phyloP scores from a whole-genome alignment of 2,113 vertebrate genomes.

The Chionomys nivalis region DNA sequence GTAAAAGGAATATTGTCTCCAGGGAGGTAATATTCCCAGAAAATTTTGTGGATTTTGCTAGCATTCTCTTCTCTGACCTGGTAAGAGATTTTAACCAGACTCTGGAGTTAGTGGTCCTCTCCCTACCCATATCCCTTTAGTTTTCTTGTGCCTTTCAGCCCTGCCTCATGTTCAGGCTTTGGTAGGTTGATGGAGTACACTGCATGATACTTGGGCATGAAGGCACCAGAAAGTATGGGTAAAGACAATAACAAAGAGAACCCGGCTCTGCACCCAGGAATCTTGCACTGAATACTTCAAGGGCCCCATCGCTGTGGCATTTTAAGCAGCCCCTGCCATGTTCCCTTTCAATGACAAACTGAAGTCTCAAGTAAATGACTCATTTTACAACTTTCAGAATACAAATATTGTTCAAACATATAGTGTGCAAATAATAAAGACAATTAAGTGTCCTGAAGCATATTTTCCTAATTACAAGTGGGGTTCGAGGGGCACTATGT shows the following conservation, averaged over 20 bases:
- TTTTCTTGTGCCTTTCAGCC: background rate
- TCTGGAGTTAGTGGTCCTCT: fast-evolving
- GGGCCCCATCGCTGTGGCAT: background rate
- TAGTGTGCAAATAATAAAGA: too few relatives aligned
- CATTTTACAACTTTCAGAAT: background rate
- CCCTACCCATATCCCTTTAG: background rate
- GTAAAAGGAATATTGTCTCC: background rate
- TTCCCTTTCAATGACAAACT: background rate
- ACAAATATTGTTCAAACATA: background rate
- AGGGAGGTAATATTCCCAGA: background rate
- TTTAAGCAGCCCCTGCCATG: background rate
- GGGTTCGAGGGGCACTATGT: background rate
- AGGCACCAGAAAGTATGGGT: background rate
- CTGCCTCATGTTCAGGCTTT: background rate
- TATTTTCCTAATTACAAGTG: background rate
- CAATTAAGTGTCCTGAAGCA: background rate
- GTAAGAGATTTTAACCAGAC: background rate
- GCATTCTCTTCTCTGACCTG: too few relatives aligned
- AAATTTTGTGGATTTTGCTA: background rate
- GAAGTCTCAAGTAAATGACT: conserved; percentile 22
- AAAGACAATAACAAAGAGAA: background rate
- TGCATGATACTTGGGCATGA: background rate
- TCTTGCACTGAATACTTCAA: background rate
- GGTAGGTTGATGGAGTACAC: background rate
- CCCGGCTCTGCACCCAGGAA: background rate